Base-by-base conservation (phyloP, 1,140 invertebrate genomes). In the Caenorhabditis latens region DNA sequence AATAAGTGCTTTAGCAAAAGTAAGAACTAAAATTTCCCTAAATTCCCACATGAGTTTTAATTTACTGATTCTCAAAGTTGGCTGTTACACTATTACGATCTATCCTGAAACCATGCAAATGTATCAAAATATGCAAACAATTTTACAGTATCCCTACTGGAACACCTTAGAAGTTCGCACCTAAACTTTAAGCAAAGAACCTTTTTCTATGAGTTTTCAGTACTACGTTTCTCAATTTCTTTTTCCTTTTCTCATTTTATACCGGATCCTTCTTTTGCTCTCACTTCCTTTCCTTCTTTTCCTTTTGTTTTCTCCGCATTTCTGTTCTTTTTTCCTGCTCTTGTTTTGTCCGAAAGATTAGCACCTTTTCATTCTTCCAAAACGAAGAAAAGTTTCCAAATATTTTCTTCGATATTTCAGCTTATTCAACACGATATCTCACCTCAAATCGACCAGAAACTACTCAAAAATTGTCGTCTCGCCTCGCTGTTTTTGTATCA, bases 371-470 rank as follows among this genome's bases (percentile, higher is more conserved):
- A n/a, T 79, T 48, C n/a, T 24, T 11, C 19, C 61, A 63, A 63
- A 32, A 24, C 21, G n/a, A 19, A n/a, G 8, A 14, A 46, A 79
- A 79, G 21, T 79, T 79, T 79, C 16, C 8, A 53, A 24, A 48
- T 46, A 19, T 75, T 79, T n/a, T n/a, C 16, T 19, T 46, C 46
- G 11, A 43, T 79, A 53, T 79, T 79, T 48, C 71, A 79, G 71
- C 71, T 79, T 79, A 79, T 79, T 42, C 71, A 79, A 79, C 43
- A 79, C 71, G 71, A 79, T 50, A 79, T 79, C 6, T 79, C 71
- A 32, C 71, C 71, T 24, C 43, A 79, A 79, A 79, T 79, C 24
- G 46, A 79, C 53, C 43, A 79, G 24, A 48, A 79, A 53, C 46
- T 79, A 50, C 46, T 79, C 4, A 46, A 50, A 8, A 79, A 79